Base-by-base conservation (phyloP, 1,140 invertebrate genomes). In the Geopemphigus sp. region DNA sequence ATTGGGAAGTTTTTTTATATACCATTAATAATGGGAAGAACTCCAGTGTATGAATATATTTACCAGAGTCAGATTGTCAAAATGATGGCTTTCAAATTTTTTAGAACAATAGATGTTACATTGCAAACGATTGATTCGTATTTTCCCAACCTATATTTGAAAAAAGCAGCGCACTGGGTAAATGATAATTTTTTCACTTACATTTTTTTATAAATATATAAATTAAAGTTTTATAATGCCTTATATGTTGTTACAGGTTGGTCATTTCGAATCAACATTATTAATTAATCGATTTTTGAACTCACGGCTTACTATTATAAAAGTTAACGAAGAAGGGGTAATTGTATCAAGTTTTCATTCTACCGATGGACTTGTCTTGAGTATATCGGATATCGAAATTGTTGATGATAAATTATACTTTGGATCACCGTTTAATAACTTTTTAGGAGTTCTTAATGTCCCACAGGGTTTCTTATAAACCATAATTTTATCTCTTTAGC, bases 1-100 rank as follows among this genome's bases (percentile, higher is more conserved):
- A 91, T 91, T 83, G 88, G 87, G 26, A 85, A 88, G 45, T 92
- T 91, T 12, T 89, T 93, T 82, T 88, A 92, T 80, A 87, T 93
- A 0, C 87, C 88, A 4, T 83, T 94, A 17, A 85, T 91, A 15
- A 53, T 83, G 0, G 84, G 86, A 12, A 84, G 87, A 76, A 89
- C 89, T 0, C 32, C 84, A 6, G 3, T 90, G 0, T 4, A 74
- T 0, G 87, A 88, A 74, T 85, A 87, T 45, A 83, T 92, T 39
- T 85, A 85, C 15, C 85, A 87, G 6, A 89, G 90, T 83, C 89
- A 90, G 1, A 82, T 87, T 12, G 83, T 91, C 10, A 86, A 90
- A 83, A 92, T 90, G 84, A 88, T 92, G 83, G 2, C 89, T 0
- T 84, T 86, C 0, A 85, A 91, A 80, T 66, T 90, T 1, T 73